These are phyloP conservation scores for Brachionus angularis DNA, from an alignment of 1,140 invertebrate species.

Conservation along the genomic window DNA sequence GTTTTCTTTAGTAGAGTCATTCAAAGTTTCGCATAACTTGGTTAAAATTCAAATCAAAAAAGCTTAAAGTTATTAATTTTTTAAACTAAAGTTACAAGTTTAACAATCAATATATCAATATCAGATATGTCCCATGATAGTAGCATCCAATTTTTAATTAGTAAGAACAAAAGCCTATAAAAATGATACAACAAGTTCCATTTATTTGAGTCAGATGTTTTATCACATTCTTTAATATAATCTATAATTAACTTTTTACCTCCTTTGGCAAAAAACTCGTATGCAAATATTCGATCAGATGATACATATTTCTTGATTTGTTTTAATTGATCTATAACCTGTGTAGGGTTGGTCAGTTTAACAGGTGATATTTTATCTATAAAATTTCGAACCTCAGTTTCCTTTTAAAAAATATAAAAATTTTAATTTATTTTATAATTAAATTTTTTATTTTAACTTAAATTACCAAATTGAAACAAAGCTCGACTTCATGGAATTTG, in stretches of 20 bases:
- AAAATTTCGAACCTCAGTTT: conserved; percentile 22
- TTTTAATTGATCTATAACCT: neutral
- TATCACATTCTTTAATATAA: conserved; percentile 29
- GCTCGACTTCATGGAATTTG: conserved; percentile 43
- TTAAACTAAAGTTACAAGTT: conserved; percentile 7
- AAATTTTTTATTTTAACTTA: too few species aligned
- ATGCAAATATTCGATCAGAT: conserved; percentile 20
- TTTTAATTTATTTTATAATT: neutral
- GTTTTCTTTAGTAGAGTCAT: conserved; percentile 28
- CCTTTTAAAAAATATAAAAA: neutral
- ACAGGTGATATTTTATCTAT: conserved; percentile 27
- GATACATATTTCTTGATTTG: neutral
- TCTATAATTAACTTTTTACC: conserved; percentile 29
- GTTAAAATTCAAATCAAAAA: neutral
- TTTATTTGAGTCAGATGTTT: conserved; percentile 11
- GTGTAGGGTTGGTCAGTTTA: neutral
- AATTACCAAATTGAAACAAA: conserved; percentile 42
- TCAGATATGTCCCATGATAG: conserved; percentile 12
- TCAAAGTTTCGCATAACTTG: conserved; percentile 22
- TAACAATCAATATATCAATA: neutral
- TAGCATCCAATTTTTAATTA: conserved; percentile 25
- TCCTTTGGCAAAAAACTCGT: conserved; percentile 37
- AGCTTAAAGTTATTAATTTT: neutral
- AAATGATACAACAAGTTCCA: conserved; percentile 25
- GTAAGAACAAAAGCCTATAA: neutral